Conservation (phyloP, 1,140 invertebrate genomes). For the Conus betulinus region DNA sequence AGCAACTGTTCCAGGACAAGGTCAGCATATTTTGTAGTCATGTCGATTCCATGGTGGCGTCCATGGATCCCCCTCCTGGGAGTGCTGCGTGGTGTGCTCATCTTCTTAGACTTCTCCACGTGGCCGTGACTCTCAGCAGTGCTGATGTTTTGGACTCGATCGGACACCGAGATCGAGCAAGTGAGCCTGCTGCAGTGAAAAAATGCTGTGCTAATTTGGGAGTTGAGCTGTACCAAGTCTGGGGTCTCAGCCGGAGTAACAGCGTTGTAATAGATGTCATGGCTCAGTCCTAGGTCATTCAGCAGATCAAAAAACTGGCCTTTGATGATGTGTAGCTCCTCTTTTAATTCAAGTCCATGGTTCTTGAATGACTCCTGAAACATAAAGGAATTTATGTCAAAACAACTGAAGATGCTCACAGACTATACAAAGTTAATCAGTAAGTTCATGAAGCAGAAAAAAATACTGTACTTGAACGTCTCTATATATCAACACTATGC, state of each 20-base stretch:
- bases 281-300: conserved; percentile 55
- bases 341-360: conserved; percentile 57
- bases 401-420: too few species aligned
- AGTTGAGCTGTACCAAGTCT: conserved; percentile 40
- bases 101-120: not conserved
- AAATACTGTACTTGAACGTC: not conserved
- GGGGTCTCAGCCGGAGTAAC: conserved; percentile 47
- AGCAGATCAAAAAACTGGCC: conserved; percentile 60
- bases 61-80: not conserved
- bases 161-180: not conserved
- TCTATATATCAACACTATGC: not conserved
- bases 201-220: too few species aligned
- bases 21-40: conserved; percentile 40
- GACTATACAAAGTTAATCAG: too few species aligned
- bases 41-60: not conserved
- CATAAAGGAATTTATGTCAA: not conserved
- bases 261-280: conserved; percentile 42
- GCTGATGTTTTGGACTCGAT: too few species aligned
- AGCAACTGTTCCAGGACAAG: conserved; percentile 44
- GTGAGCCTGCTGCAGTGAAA: not conserved
- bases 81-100: conserved; percentile 24
- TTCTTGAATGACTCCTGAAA: conserved; percentile 62
- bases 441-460: not conserved
- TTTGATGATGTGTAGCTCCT: conserved; percentile 62
- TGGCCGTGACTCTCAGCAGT: not conserved